A percentile compares a stretch with the other conserved stretches of the same genome.
phyloP scores from a whole-genome alignment of 1,140 invertebrate genomes.

The Globodera rostochiensis region DNA sequence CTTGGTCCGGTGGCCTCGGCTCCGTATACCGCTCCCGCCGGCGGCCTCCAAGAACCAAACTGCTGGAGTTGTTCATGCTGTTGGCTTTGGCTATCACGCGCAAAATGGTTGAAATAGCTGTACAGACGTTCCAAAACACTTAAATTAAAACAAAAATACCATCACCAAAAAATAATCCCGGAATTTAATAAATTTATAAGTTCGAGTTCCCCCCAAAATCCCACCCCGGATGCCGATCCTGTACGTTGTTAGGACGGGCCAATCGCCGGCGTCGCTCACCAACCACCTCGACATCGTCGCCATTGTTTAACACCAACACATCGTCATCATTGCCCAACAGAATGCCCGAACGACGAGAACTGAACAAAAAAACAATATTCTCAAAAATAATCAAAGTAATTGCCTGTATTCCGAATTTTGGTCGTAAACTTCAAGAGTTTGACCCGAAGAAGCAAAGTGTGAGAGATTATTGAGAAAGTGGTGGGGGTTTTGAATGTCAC shows the following conservation, averaged over 20 bases:
- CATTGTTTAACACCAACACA: conserved; percentile 38
- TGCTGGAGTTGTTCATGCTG: not conserved
- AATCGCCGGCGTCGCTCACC: conserved; percentile 26
- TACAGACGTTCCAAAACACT: not conserved
- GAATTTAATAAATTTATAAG: not conserved
- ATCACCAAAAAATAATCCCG: no score
- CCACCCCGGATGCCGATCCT: not conserved
- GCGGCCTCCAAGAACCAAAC: not conserved
- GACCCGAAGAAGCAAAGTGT: conserved; percentile 36
- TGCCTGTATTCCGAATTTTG: conserved; percentile 45
- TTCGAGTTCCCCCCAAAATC: not conserved
- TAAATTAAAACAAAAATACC: not conserved
- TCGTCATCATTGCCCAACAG: conserved; percentile 33
- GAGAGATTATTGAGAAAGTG: conserved; percentile 41
- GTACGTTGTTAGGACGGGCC: not conserved
- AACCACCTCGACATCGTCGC: conserved; percentile 38
- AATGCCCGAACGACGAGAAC: conserved; percentile 22
- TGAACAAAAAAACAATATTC: conserved; percentile 21
- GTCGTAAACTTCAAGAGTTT: conserved; percentile 39
- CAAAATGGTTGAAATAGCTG: not conserved
- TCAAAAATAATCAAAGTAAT: not conserved
- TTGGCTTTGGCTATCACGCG: not conserved
- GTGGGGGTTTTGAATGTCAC: conserved; percentile 40
- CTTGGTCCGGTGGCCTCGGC: not conserved
- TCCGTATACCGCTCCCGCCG: not conserved